Base-by-base conservation (phyloP, 2,797 vertebrate genomes). In the Hippocampus kuda region DNA sequence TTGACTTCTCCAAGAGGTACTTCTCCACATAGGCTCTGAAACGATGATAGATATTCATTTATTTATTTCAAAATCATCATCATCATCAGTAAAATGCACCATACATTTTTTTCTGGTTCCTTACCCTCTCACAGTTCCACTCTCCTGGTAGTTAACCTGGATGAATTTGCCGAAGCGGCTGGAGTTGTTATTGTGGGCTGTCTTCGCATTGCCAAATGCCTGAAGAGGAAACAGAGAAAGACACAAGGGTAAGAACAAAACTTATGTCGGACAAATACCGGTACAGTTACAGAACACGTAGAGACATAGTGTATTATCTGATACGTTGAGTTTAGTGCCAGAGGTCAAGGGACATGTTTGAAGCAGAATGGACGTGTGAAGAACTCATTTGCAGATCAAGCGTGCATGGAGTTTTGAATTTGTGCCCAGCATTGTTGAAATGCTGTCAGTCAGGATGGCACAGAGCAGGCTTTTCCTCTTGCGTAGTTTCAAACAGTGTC, bases 111-210 rank as follows among this genome's bases (percentile, higher is more conserved):
- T 66, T 15, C 5, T 42, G 57, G 30, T n/a, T 68, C 70, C 93
- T 97, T 80, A 99, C 97, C 97, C 97, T 77, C 96, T 88, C 65
- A 99, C 97, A 0, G 94, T 98, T 87, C 97, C 97, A 0, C 94
- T 98, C 91, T 99, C 95, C 85, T 97, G 95, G 83, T 99, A 99
- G 85, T 99, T 99, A 79, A 99, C 97, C 89, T 99, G 97, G 79
- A 99, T 99, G 83, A 99, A 99, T 77, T 99, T 99, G 70, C 97
- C 97, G 66, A 99, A 99, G 77, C 97, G 96, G 83, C 97, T 99
- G 1, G 97, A 99, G 88, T 99, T 99, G 89, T 99, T 98, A 80
- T 99, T 99, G 81, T 99, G 97, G 48, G 97, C 97, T 0, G 97
- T 99, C 87, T 99, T 99, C 7, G 97, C 96, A 53, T 99, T 99